These are phyloP conservation scores for Beris morrisii DNA, from an alignment of 2,888 invertebrate species.

Conservation along the genomic window DNA sequence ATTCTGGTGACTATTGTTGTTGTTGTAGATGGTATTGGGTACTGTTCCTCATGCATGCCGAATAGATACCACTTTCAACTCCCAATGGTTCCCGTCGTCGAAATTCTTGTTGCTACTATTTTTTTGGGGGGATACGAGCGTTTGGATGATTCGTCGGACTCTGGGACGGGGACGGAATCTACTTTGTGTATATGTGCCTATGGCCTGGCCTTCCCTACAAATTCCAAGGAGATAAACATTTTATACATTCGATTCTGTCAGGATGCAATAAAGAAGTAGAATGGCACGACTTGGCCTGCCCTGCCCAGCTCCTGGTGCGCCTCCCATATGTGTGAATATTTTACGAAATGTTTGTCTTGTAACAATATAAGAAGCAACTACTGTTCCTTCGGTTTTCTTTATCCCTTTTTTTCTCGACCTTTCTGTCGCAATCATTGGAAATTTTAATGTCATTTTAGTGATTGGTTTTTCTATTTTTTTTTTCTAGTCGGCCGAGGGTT, in stretches of 20 bases:
- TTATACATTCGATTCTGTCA: constrained; percentile 34
- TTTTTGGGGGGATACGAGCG: background rate
- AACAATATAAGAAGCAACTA: background rate
- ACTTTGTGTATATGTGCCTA: too few species aligned
- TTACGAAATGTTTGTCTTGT: constrained; percentile 30
- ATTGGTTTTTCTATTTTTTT: too few species aligned
- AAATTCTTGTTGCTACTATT: constrained; percentile 8
- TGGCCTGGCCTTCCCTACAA: constrained; percentile 15
- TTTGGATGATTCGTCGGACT: too few species aligned
- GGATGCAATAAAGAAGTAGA: constrained; percentile 34
- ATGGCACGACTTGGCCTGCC: background rate
- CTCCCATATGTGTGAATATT: constrained; percentile 29
- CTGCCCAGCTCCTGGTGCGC: background rate
- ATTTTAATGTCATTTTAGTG: too few species aligned
- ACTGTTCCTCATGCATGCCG: background rate
- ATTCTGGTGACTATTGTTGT: background rate
- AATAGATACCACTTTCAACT: constrained; percentile 11
- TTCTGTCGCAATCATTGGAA: too few species aligned
- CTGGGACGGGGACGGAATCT: too few species aligned
- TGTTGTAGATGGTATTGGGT: background rate
- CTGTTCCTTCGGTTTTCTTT: too few species aligned
- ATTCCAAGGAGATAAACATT: constrained; percentile 38
- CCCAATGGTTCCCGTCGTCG: background rate
- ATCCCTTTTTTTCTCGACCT: too few species aligned
- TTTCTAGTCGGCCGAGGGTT: too few species aligned